Evolutionary conservation across 2,797 vertebrate genomes (phyloP), one percentile per base, ranked within the genome.

Genomic region (Halcyon chelicuti): DNA sequence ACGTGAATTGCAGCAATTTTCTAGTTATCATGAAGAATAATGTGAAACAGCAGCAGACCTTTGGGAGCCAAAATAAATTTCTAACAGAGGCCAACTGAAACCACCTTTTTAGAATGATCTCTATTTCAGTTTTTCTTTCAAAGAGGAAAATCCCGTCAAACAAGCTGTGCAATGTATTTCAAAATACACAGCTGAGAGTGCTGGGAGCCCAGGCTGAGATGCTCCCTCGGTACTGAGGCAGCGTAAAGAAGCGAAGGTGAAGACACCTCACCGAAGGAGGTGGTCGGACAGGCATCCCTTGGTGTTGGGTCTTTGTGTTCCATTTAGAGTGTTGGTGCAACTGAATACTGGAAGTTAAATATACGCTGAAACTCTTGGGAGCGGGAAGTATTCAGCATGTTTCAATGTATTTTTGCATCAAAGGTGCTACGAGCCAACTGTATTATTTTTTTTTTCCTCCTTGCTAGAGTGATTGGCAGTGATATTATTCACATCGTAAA

Each of bases 271-370:
- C 19, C 19, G 21, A 15, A 68, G 58, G 49, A 26, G 58, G 26
- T 4, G 18, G 13, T 33, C 0, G 2, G 35, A 11, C 8, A 9
- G 28, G 20, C 37, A 44, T 52, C 33, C 22, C 0, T 31, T 40
- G 35, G 25, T 26, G 13, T 57, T 2, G 2, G 29, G 17, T 51
- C n/a, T 55, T 68, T 65, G 29, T 58, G 63, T 31, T 74, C 47
- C 15, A 7, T 28, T 78, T 33, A 66, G 35, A 35, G 26, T 47
- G 72, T 76, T 25, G 15, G 37, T 71, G 31, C 51, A 12, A 6
- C 35, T 31, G 61, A 55, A 26, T 39, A 8, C 7, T 7, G n/a
- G 39, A 39, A 73, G 29, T 28, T 33, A 74, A 63, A 33, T 33
- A 17, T 8, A 14, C 37, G 13, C 33, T 28, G 51, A 31, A 44